Evolutionary conservation across 2,113 vertebrate genomes (phyloP).

Genomic region (Scomber scombrus): DNA sequence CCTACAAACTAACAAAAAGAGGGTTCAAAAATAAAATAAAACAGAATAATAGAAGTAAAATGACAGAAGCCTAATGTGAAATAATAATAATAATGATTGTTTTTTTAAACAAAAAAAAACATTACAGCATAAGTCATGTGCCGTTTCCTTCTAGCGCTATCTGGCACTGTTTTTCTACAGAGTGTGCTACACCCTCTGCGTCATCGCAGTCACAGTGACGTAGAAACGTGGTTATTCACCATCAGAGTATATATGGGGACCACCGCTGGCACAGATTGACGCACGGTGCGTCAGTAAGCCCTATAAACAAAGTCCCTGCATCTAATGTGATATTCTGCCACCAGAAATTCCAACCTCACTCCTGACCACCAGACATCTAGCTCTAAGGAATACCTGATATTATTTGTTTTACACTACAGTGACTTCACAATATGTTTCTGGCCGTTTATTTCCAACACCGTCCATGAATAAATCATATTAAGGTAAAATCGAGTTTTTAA

Average conservation of each 20-base stretch:
- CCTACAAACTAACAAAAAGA: no score
- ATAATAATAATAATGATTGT: no score
- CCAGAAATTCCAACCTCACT: background rate
- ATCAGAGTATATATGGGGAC: conserved; percentile 53
- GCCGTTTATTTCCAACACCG: background rate
- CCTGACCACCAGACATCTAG: background rate
- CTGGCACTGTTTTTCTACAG: conserved; percentile 38
- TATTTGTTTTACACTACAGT: background rate
- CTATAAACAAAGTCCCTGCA: conserved; percentile 11
- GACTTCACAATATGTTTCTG: background rate
- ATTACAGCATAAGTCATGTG: no score
- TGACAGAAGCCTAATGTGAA: no score
- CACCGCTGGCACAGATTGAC: conserved; percentile 50
- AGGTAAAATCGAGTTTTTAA: background rate
- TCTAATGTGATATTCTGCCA: conserved; percentile 41
- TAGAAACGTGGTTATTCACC: conserved; percentile 45
- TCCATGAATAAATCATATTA: background rate
- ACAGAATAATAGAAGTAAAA: no score
- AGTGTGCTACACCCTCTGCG: conserved; percentile 55
- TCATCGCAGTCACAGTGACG: conserved; percentile 72
- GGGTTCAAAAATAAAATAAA: no score
- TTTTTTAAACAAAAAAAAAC: no score
- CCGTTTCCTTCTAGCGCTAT: background rate
- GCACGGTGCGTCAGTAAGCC: conserved; percentile 48
- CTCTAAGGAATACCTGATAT: background rate